Evolutionary conservation across 2,888 invertebrate species (phyloP), one percentile per base, ranked within the genome.

Genomic region (Plebejus melissa): DNA sequence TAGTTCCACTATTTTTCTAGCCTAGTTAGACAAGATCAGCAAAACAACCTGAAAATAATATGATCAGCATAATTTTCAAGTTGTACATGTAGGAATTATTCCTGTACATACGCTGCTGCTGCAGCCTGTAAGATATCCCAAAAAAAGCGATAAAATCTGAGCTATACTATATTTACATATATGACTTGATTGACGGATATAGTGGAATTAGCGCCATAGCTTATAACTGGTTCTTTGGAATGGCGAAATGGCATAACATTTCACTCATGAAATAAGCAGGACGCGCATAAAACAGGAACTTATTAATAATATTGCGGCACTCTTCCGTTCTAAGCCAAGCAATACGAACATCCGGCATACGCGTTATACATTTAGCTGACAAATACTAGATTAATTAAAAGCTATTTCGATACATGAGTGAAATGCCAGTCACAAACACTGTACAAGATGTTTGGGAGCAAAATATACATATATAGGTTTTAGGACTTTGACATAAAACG

Each of bases 241-340:
- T 5, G 32, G 54, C 13, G 72, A 54, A 72, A 71, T 71, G 46
- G 50, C 71, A 72, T 58, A 54, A 54, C 60, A 76, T 74, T 77
- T 78, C 78, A 79, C 76, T 76, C 77, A 83, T 86, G 79, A 84
- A 87, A 89, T 86, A 87, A 85, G 86, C 90, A 90, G 91, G 90
- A 90, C 88, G 89, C 79, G 81, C 86, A 83, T 87, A 86, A 88
- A 90, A 90, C 90, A 90, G 91, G 90, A 91, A 90, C 90, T 89
- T 90, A 90, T 90, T 90, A 90, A 91, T 91, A 90, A 90, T 90
- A 90, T 89, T 84, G 88, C 88, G 86, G 85, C 86, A 87, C 85
- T 87, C 88, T 91, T 90, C 91, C 91, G 89, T 84, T 84, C 84
- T 83, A 82, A 85, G 82, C 84, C 83, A 84, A 85, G 84, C 85